Conservation (phyloP, 2,888 invertebrate genomes). For the Leuctra nigra region DNA sequence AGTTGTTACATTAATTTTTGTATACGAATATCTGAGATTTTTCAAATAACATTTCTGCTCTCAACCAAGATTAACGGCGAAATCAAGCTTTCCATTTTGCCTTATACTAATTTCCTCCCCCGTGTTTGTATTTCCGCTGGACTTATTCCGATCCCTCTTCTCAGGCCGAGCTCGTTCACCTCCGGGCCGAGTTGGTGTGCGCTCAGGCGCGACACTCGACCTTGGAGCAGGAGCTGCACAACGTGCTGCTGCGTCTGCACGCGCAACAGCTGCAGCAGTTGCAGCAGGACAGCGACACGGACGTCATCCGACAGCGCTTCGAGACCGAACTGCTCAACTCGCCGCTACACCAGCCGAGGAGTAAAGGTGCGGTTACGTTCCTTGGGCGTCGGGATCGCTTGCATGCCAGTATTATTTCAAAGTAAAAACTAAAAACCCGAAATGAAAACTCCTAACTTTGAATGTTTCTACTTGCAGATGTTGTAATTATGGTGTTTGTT, state of each 20-base stretch:
- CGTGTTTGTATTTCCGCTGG: no score
- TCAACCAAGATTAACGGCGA: no score
- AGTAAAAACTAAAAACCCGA: no score
- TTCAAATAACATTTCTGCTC: no score
- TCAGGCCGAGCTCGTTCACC: conserved; percentile 70
- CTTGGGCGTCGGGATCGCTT: no score
- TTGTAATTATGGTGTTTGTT: neutral
- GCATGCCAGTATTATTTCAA: no score
- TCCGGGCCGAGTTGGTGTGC: conserved; percentile 66
- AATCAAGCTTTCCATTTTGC: no score
- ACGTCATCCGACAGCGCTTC: conserved; percentile 25
- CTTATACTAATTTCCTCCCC: no score
- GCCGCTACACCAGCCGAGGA: conserved; percentile 22
- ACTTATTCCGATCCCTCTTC: conserved; percentile 30
- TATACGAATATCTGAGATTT: no score
- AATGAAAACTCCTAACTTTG: no score
- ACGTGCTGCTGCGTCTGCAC: conserved; percentile 54
- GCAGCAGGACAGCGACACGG: conserved; percentile 32
- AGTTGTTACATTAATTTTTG: no score
- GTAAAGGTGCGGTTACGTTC: neutral
- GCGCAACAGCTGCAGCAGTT: conserved; percentile 51
- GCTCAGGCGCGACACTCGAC: conserved; percentile 54
- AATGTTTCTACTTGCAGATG: no score
- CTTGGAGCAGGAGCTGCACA: conserved; percentile 55
- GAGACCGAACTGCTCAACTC: conserved; percentile 26